These are phyloP conservation scores for Squalus acanthias DNA, from an alignment of 2,797 vertebrate genomes.

Conservation along the genomic window DNA sequence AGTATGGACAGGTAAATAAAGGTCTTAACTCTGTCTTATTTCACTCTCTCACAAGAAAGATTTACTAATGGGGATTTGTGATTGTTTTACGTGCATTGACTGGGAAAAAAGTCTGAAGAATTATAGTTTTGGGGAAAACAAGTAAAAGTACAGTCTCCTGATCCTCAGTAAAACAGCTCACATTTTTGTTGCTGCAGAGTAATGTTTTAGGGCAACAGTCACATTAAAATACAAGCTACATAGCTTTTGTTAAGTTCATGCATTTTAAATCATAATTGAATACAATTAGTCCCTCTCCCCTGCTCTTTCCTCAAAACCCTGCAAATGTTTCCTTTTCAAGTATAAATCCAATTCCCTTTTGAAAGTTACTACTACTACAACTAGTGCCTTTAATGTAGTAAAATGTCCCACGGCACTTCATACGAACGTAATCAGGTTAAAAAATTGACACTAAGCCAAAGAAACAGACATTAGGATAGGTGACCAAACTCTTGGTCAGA, in stretches of 20 bases:
- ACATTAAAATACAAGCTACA: not conserved
- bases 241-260: not conserved
- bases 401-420: not conserved
- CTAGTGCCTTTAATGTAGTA: not conserved
- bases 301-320: not conserved
- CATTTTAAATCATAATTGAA: not conserved
- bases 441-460: not conserved
- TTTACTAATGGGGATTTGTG: not conserved
- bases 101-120: not conserved
- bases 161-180: not conserved
- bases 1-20: slow-evolving; percentile 83
- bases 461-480: not conserved
- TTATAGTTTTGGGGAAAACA: not conserved
- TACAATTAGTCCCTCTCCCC: not conserved
- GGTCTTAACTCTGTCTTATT: not conserved
- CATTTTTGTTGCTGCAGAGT: not conserved
- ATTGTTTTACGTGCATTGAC: not conserved
- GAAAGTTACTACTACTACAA: not conserved
- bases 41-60: not conserved
- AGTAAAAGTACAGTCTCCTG: not conserved
- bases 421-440: not conserved
- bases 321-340: not conserved
- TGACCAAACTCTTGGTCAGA: not conserved
- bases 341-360: not conserved
- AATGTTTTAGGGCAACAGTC: not conserved